Evolutionary conservation across 2,888 invertebrate genomes (phyloP).

Genomic region (Miltochrista miniata): DNA sequence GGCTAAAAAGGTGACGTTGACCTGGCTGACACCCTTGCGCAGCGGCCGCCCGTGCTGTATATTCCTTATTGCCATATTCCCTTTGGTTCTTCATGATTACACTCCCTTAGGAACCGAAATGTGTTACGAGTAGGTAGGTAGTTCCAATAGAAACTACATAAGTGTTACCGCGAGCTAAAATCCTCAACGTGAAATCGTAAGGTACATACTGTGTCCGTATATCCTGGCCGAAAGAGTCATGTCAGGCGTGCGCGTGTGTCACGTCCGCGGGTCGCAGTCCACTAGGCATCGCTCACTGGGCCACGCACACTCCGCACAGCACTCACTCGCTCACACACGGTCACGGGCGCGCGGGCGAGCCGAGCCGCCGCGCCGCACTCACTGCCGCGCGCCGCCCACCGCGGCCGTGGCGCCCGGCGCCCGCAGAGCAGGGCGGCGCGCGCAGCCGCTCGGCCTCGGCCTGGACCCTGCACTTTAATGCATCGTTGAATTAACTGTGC

Average conservation of each 20-base stretch:
- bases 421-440: background rate
- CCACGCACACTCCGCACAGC: background rate
- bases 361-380: conserved; percentile 60
- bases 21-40: too few relatives aligned
- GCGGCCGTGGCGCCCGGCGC: conserved; percentile 17
- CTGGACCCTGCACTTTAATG: conserved; percentile 6
- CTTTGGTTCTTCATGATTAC: too few relatives aligned
- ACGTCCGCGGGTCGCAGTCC: conserved; percentile 2
- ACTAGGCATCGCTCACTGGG: conserved; percentile 5
- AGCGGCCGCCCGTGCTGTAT: too few relatives aligned
- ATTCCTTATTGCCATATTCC: too few relatives aligned
- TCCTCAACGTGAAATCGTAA: too few relatives aligned
- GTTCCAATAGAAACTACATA: too few relatives aligned
- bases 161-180: background rate
- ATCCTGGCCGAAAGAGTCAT: conserved; percentile 12
- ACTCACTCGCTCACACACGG: background rate
- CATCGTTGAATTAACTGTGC: conserved; percentile 2
- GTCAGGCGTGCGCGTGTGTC: conserved; percentile 3
- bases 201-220: background rate
- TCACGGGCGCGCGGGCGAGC: conserved; percentile 36
- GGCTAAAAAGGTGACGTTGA: too few relatives aligned
- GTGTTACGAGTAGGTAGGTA: background rate
- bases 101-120: too few relatives aligned
- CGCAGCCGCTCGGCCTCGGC: conserved; percentile 10
- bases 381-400: conserved; percentile 36